Base-by-base conservation (phyloP, 2,888 invertebrate species). In the Rapana venosa region DNA sequence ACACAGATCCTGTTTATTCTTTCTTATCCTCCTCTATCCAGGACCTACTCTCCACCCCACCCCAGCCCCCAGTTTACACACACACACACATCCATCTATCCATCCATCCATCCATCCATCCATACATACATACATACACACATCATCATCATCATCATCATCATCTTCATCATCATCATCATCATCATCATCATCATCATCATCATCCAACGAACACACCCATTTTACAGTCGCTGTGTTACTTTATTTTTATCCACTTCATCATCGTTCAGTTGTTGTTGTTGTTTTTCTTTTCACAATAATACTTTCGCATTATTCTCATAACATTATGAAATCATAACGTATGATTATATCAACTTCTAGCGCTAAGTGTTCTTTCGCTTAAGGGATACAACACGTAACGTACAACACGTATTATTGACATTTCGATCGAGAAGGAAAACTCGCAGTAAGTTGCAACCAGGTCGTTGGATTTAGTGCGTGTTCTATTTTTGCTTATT, bases 61-160 rank as follows among this genome's bases (percentile, higher is more conserved):
- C 47, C 47, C 47, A 47, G 8, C 47, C 47, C 47, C 47, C 74
- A 22, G 4, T n/a, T n/a, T n/a, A n/a, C n/a, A n/a, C 22, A 74
- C 74, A 74, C 74, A 74, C 74, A 74, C 74, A 74, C 30, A 74
- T n/a, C 26, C 74, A 74, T n/a, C n/a, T n/a, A 74, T n/a, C 26
- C 74, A 74, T n/a, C 26, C 74, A 74, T n/a, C 26, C 74, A 74
- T n/a, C n/a, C 74, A 74, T n/a, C n/a, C 74, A 74, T n/a, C 26
- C 74, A 74, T n/a, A 74, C 74, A 74, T n/a, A 74, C 74, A 74
- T n/a, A 74, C 74, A 74, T n/a, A 74, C 74, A 74, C 74, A 74
- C 74, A 74, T n/a, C 47, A 47, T 8, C 47, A 47, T 47, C 47
- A 47, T 8, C 4, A n/a, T n/a, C 47, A 47, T 8, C 47, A 47